Percentiles rank a stretch among this genome's conserved stretches.
phyloP scores from a whole-genome alignment of 2,113 vertebrate genomes.

The Serilophus lunatus region DNA sequence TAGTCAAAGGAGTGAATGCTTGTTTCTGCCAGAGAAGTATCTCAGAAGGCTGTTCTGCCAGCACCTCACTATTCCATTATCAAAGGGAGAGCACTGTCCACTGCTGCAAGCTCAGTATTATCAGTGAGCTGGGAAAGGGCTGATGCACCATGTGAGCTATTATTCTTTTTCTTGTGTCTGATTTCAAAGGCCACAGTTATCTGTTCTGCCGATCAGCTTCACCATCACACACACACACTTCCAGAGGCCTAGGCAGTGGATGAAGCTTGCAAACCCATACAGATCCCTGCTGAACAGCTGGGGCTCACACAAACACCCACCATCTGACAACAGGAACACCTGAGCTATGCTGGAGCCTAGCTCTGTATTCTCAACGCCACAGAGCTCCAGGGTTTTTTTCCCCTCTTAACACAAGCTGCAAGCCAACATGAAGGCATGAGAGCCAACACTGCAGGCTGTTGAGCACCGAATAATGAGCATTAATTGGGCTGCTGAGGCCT shows the following conservation, averaged over 20 bases:
- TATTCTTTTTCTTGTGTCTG: background rate
- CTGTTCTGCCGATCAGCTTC: background rate
- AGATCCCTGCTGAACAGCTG: background rate
- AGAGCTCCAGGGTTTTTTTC: background rate
- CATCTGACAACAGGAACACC: background rate
- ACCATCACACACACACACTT: background rate
- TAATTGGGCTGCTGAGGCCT: background rate
- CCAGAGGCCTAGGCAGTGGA: background rate
- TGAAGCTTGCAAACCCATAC: background rate
- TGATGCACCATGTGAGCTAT: background rate
- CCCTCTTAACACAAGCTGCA: background rate
- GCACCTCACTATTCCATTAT: background rate
- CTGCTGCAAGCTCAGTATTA: rapidly evolving
- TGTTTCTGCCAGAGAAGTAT: background rate
- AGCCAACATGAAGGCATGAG: background rate
- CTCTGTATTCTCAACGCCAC: background rate
- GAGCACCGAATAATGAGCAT: background rate
- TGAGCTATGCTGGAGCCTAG: background rate
- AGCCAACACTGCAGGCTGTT: background rate
- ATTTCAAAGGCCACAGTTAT: background rate
- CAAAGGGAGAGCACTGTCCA: background rate
- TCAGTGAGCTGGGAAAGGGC: too few species aligned
- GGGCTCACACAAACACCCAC: background rate
- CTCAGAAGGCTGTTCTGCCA: background rate
- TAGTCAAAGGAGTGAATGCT: background rate